Conservation (phyloP, 2,113 vertebrate species). For the Xenopus borealis region DNA sequence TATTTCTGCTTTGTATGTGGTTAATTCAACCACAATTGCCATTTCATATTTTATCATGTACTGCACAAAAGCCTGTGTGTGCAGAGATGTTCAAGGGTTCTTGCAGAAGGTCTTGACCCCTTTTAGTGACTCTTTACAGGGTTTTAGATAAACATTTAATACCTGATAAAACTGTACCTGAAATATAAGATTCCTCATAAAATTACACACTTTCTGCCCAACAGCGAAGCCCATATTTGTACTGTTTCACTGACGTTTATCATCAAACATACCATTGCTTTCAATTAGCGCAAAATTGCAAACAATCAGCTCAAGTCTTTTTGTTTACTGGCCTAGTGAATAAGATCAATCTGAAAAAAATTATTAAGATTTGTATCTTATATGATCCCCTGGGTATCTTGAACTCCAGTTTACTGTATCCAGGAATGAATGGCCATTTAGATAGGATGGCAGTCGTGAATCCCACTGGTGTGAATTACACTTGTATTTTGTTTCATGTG, state of each 20-base stretch:
- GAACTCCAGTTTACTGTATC: neutral
- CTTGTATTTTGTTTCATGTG: neutral
- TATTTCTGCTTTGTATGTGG: too few species aligned
- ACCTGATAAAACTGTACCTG: neutral
- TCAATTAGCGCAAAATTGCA: constrained; percentile 1
- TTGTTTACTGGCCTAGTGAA: neutral
- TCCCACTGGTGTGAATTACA: neutral
- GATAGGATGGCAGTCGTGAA: neutral
- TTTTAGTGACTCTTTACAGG: neutral
- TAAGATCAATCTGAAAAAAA: neutral
- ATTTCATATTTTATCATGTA: neutral
- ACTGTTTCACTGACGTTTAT: neutral
- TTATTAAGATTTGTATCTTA: neutral
- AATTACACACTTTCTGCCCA: neutral
- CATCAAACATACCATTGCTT: neutral
- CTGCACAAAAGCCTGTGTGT: neutral
- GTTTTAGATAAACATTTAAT: neutral
- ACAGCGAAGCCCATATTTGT: neutral
- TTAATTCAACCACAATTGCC: neutral
- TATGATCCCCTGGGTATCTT: neutral
- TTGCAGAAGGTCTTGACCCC: neutral
- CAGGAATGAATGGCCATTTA: neutral
- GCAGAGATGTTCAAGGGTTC: neutral
- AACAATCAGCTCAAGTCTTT: neutral
- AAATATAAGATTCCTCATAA: neutral